Evolutionary conservation across 2,113 vertebrate genomes (phyloP), one percentile per base, ranked within the genome.

Genomic region (Motacilla alba): DNA sequence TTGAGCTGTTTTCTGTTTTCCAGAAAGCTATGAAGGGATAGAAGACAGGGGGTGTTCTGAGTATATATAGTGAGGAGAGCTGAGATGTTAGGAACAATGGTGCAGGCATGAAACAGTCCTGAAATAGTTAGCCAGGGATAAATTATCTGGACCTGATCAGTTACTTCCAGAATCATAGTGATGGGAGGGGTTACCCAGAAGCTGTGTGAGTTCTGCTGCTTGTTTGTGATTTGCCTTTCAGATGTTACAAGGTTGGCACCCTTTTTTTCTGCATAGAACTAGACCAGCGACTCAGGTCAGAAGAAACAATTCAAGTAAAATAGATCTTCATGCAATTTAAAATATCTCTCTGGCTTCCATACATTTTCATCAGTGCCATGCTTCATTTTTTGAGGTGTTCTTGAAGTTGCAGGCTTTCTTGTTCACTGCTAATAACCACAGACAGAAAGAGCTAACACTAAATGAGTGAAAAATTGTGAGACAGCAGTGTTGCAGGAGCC

Each of bases 101-200:
- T 67, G 22, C n/a, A 46, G 84, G 26, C 31, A 15, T 75, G 37
- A 84, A 84, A 66, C 72, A 93, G 19, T 82, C 96, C 72, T 84
- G 64, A 81, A 88, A 95, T 27, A 95, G n/a, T 66, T 92, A 88
- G 77, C 30, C 60, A n/a, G 82, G 63, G 8, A 60, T 96, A 76
- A 85, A 92, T 81, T 95, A 94, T 73, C 73, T 94, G 43, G 76
- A 94, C 79, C 80, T 98, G 14, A 13, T 92, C 33, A 82, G 53
- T 87, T 93, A 83, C 33, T 95, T 97, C 37, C 91, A 97, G 74
- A 72, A 97, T 90, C 24, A 27, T 12, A 94, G 95, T 89, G 91
- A 75, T 37, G 43, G 83, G 59, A n/a, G 70, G 76, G 66, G 18
- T 97, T 72, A 87, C 79, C 15, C 92, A 97, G 55, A 81, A 95